A percentile compares a stretch with the other conserved stretches of the same genome.
phyloP scores from a whole-genome alignment of 2,113 vertebrate genomes.

The Mirza zaza region DNA sequence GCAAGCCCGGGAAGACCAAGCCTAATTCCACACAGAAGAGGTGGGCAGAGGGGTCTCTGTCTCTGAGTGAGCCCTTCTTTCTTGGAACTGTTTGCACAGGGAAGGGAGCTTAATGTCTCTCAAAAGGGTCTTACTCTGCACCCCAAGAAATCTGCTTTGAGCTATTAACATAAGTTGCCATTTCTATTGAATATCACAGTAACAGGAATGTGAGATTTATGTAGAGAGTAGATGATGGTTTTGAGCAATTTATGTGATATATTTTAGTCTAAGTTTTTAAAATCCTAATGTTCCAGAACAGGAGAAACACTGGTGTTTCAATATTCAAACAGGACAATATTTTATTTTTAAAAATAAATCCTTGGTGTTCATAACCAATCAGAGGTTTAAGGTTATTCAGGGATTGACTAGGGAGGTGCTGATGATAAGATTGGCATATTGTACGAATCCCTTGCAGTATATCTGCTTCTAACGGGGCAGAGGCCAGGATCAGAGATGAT shows the following conservation, averaged over 20 bases:
- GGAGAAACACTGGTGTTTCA: not conserved
- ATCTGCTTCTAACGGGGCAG: not conserved
- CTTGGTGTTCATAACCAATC: not conserved
- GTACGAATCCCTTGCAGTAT: not conserved
- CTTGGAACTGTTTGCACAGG: not conserved
- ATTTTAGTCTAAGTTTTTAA: not conserved
- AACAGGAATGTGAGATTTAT: not conserved
- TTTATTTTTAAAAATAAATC: conserved; percentile 32
- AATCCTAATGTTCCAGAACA: not conserved
- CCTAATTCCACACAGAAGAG: conserved; percentile 37
- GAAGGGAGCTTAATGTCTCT: not conserved
- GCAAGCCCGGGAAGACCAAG: not conserved
- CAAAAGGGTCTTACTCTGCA: not conserved
- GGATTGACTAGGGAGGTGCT: not conserved
- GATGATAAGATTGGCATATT: not conserved
- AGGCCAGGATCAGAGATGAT: not conserved
- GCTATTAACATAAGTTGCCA: not conserved
- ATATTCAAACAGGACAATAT: not conserved
- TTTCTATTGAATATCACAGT: not conserved
- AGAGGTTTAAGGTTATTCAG: not conserved
- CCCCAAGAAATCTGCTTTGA: not conserved
- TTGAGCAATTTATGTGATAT: not conserved
- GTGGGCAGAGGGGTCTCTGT: not conserved
- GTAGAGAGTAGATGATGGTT: not conserved
- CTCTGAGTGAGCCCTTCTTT: not conserved